These are phyloP conservation scores for Sesamia inferens DNA, from an alignment of 2,888 invertebrate genomes.

Conservation along the genomic window DNA sequence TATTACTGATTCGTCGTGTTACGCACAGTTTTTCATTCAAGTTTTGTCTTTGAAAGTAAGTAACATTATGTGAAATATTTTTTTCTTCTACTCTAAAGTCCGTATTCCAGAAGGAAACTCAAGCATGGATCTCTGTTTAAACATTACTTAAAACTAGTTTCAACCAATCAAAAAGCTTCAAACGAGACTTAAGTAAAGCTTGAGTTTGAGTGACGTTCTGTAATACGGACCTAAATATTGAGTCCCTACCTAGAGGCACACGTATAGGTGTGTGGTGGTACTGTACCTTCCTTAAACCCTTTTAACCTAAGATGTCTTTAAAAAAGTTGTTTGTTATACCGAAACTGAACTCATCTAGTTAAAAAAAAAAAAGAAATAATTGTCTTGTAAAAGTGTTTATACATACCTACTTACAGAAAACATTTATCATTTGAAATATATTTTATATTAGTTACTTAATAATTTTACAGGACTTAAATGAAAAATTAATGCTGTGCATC, in stretches of 20 bases:
- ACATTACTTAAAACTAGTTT: too few species aligned
- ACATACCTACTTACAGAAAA: too few species aligned
- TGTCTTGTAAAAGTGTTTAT: too few species aligned
- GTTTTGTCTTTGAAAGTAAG: conserved; percentile 45
- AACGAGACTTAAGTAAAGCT: too few species aligned
- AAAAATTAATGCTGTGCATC: conserved; percentile 43
- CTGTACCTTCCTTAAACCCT: background rate
- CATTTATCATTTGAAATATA: too few species aligned
- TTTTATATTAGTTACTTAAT: background rate
- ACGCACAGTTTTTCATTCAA: conserved; percentile 44
- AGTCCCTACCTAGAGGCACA: background rate
- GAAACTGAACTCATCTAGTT: background rate
- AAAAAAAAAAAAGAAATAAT: too few species aligned
- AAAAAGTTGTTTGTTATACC: too few species aligned
- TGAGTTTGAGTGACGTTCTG: too few species aligned
- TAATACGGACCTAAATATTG: background rate
- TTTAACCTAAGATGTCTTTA: background rate
- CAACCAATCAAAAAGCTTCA: too few species aligned
- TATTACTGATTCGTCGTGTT: conserved; percentile 48
- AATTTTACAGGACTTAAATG: conserved; percentile 28
- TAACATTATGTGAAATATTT: background rate
- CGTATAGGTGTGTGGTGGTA: background rate
- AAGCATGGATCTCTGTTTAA: too few species aligned
- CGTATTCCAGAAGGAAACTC: too few species aligned
- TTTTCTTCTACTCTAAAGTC: too few species aligned